Conservation (phyloP, 2,888 invertebrate genomes). For the Cyclophora punctaria region DNA sequence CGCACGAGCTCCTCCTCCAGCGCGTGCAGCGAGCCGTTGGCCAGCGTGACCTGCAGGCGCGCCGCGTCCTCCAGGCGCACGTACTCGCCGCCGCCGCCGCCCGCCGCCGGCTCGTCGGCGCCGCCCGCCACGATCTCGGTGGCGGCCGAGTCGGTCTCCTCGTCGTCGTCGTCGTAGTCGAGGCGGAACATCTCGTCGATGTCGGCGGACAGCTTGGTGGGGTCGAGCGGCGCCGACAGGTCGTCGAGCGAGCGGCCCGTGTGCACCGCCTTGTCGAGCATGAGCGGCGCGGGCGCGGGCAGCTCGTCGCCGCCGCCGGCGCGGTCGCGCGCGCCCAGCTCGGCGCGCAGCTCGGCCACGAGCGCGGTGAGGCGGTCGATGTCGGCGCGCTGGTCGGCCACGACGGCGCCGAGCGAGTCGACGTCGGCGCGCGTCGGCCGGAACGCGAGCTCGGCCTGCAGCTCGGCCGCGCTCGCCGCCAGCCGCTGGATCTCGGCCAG, state of each 20-base stretch:
- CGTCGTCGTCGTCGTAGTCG: slow-evolving; percentile 61
- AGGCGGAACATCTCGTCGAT: slow-evolving; percentile 68
- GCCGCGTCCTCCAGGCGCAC: slow-evolving; percentile 45
- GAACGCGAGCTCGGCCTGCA: slow-evolving; percentile 75
- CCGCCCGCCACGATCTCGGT: slow-evolving; percentile 48
- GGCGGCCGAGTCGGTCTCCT: slow-evolving; percentile 54
- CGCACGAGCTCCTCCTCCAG: slow-evolving; percentile 83
- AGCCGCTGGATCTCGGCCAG: slow-evolving; percentile 75
- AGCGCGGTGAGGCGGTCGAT: slow-evolving; percentile 72
- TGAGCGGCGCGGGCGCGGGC: slow-evolving; percentile 16
- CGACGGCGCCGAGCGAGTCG: slow-evolving; percentile 70
- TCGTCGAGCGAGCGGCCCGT: slow-evolving; percentile 35
- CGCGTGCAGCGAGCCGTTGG: slow-evolving; percentile 75
- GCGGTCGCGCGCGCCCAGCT: slow-evolving; percentile 37
- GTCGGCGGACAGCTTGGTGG: slow-evolving; percentile 55
- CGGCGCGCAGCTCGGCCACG: slow-evolving; percentile 40
- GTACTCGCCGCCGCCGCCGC: slow-evolving; percentile 26
- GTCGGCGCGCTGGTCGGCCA: slow-evolving; percentile 54
- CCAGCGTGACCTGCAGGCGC: slow-evolving; percentile 47
- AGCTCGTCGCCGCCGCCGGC: slow-evolving; percentile 4
- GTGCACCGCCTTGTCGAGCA: slow-evolving; percentile 26
- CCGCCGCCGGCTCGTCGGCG: slow-evolving; percentile 7
- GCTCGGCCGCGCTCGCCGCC: slow-evolving; percentile 60
- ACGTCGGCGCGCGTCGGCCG: slow-evolving; percentile 74
- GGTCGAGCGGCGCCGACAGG: slow-evolving; percentile 30